Evolutionary conservation across 2,888 invertebrate species (phyloP), one percentile per base, ranked within the genome.

Genomic region (Thymelicus lineola): DNA sequence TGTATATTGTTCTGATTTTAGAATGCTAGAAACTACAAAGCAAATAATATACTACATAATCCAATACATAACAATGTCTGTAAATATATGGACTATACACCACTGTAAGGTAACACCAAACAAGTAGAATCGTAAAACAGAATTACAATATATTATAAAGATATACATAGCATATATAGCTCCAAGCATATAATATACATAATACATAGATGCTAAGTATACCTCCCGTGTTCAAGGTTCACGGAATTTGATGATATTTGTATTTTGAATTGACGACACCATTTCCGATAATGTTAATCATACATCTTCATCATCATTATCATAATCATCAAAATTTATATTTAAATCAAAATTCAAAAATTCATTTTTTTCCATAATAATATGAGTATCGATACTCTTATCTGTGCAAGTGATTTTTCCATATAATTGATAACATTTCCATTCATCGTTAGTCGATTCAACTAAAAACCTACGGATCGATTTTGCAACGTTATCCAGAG

Each of bases 31-130:
- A 53, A 53, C 53, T 9, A 17, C 10, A 20, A 45, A 2, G 28
- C 1, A 28, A 28, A 12, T 38, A 38, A 38, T 12, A 10, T 12
- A 10, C 3, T 42, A 12, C 38, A 2, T 20, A 53, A 53, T 12
- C 53, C 20, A 20, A 6, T n/a, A 20, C 53, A 53, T 53, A 50
- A 17, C 42, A 66, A 48, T 58, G 17, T 48, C 15, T 66, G 66
- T 66, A 66, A 48, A 66, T 66, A 66, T 38, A 46, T 46, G 14
- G 36, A 57, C 36, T 42, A 66, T 58, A 10, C 17, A 66, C 38
- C 66, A 66, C 66, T 66, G 66, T 66, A 66, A 60, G 60, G 59
- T 42, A 66, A 66, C 66, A 66, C 66, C 66, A 66, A 66, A 28
- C 59, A 15, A 53, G n/a, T 66, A 60, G 50, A 60, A 53, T 60